These are phyloP conservation scores for Rhamnusium bicolor DNA, from an alignment of 2,888 invertebrate genomes.

Conservation along the genomic window DNA sequence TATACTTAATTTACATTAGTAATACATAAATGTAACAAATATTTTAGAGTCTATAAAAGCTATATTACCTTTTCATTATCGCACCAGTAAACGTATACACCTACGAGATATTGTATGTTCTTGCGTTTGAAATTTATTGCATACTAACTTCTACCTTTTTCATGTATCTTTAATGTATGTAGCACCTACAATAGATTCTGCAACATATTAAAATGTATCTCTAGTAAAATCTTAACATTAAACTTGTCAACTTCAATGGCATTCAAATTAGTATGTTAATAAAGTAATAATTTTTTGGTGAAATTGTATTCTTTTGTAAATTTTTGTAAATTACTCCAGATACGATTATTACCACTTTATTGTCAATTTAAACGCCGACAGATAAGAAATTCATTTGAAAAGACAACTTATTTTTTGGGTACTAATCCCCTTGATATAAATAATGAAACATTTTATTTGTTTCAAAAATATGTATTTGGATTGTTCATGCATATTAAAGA, in stretches of 20 bases:
- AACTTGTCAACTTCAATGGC: not conserved
- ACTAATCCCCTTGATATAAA: no score
- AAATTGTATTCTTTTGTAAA: not conserved
- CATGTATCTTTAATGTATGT: not conserved
- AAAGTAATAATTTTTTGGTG: not conserved
- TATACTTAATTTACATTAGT: not conserved
- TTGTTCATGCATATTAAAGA: no score
- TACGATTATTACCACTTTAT: no score
- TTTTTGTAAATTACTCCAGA: no score
- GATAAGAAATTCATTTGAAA: no score
- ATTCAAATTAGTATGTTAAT: not conserved
- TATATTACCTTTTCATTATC: not conserved
- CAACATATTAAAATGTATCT: not conserved
- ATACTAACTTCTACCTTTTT: not conserved
- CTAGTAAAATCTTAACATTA: not conserved
- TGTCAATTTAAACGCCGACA: no score
- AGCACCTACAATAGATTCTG: not conserved
- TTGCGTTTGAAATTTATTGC: not conserved
- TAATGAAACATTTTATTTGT: no score
- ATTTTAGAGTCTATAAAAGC: not conserved
- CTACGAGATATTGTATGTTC: not conserved
- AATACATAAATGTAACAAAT: not conserved
- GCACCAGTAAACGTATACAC: not conserved
- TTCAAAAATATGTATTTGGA: no score
- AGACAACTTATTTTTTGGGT: no score